Evolutionary conservation across 2,797 vertebrate genomes (phyloP).

Genomic region (Cichlasoma orientale): DNA sequence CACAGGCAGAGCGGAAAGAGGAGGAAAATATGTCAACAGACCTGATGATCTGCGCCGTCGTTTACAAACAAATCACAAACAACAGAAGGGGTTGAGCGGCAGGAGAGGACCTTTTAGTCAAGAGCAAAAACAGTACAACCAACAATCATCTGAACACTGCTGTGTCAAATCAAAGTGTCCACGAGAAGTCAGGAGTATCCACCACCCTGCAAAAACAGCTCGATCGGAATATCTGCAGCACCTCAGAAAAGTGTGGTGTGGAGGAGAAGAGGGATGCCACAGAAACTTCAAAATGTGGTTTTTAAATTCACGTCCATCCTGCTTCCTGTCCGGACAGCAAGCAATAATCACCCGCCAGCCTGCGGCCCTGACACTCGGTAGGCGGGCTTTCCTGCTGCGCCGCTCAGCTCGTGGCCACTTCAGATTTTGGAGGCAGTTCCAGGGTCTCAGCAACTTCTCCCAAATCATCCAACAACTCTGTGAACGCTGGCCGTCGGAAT

Average conservation of each 20-base stretch:
- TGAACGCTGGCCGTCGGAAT: constrained; percentile 86
- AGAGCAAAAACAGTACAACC: neutral
- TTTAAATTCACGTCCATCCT: constrained; percentile 7
- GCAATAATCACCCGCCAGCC: neutral
- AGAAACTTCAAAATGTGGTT: neutral
- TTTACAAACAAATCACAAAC: constrained; percentile 24
- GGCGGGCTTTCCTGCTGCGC: neutral
- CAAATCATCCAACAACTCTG: constrained; percentile 85
- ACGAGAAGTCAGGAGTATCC: constrained; percentile 3
- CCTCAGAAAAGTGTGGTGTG: constrained; percentile 2
- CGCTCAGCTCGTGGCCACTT: constrained; percentile 73
- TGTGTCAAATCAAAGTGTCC: constrained; percentile 24
- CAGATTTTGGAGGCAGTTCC: constrained; percentile 68
- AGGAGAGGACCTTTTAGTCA: constrained; percentile 15
- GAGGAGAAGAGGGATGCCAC: constrained; percentile 1
- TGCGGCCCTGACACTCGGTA: neutral
- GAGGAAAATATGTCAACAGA: constrained; percentile 37
- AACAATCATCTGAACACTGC: constrained; percentile 25
- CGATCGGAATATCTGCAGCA: neutral
- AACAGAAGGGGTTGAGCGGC: neutral
- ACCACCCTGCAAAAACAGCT: neutral
- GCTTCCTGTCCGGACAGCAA: constrained; percentile 28
- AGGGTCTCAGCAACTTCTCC: constrained; percentile 81
- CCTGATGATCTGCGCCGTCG: constrained; percentile 11
- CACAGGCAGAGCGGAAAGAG: neutral